Conservation (phyloP, 2,797 vertebrate genomes). For the Anguilla anguilla region DNA sequence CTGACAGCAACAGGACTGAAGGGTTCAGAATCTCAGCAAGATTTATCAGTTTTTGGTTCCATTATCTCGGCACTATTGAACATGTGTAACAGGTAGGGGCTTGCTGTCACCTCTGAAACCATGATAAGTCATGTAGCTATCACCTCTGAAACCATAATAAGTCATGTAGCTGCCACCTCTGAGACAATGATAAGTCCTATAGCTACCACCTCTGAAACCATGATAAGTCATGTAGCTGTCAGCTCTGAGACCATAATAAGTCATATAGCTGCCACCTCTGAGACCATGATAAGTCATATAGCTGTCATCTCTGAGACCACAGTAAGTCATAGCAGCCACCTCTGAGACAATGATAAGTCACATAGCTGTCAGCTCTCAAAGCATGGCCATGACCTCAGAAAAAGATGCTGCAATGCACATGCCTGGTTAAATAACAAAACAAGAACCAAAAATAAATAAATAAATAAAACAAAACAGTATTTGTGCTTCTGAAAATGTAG, state of each 20-base stretch:
- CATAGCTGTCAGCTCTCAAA: background rate
- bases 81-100: conserved; percentile 20
- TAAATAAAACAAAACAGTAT: background rate
- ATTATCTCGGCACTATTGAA: conserved; percentile 7
- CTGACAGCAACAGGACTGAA: background rate
- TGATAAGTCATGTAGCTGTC: background rate
- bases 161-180: background rate
- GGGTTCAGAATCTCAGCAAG: background rate
- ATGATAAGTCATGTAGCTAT: background rate
- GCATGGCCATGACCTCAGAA: background rate
- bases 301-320: background rate
- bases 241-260: no score
- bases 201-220: background rate
- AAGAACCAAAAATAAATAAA: background rate
- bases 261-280: background rate
- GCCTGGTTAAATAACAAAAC: background rate
- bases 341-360: background rate
- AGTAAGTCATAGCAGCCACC: background rate
- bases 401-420: background rate
- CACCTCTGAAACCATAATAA: no score
- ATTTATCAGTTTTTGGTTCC: conserved; percentile 12
- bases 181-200: no score
- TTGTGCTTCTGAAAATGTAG: background rate
- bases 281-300: no score
- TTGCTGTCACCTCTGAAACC: background rate